Conservation (phyloP, 2,888 invertebrate genomes). For the Orthosia cruda region DNA sequence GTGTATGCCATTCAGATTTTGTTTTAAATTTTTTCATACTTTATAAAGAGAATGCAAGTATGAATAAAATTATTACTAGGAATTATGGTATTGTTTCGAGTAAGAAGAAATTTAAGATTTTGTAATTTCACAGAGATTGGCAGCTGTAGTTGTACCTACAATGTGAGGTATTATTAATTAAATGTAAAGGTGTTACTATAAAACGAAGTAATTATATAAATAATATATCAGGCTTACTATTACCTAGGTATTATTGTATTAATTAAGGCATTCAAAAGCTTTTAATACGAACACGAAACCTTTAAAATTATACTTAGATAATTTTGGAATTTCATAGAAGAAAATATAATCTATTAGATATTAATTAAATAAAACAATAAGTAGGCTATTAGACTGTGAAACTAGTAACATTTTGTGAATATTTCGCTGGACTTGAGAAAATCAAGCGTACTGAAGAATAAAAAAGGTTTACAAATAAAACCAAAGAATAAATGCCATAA, state of each 20-base stretch:
- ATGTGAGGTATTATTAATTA: not conserved
- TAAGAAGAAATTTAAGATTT: not conserved
- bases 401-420: no score
- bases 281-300: not conserved
- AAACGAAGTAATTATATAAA: no score
- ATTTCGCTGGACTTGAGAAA: no score
- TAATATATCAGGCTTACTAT: not conserved
- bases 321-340: not conserved
- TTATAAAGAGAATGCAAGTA: not conserved
- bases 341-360: not conserved
- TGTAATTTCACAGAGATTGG: not conserved
- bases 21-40: not conserved
- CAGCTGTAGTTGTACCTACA: not conserved
- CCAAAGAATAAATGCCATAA: no score
- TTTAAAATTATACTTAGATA: constrained; percentile 8
- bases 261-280: constrained; percentile 8
- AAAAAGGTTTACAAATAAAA: no score
- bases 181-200: not conserved
- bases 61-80: not conserved
- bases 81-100: not conserved
- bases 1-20: constrained; percentile 7
- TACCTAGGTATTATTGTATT: not conserved
- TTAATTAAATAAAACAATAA: no score
- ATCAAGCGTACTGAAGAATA: no score
- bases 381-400: no score